Percentiles rank a stretch among this genome's conserved stretches.
These are phyloP conservation scores for Acrobasis consociella DNA, from an alignment of 2,888 invertebrate genomes.

Conservation along the genomic window DNA sequence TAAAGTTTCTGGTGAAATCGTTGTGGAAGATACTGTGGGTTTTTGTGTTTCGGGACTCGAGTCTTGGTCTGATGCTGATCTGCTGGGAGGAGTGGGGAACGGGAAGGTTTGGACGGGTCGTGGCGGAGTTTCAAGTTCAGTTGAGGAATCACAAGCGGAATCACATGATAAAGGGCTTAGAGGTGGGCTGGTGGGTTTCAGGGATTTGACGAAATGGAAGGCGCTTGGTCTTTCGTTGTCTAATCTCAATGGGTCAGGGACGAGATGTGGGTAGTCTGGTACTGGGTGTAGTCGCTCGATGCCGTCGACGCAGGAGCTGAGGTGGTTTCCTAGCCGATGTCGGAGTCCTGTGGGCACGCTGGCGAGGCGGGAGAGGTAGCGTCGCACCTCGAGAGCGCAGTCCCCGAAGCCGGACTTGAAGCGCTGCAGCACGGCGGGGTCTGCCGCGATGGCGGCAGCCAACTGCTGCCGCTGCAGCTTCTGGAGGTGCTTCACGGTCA, in stretches of 20 bases:
- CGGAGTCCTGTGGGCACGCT: conserved; percentile 83
- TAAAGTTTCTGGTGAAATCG: conserved; percentile 71
- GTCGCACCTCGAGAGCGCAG: conserved; percentile 92
- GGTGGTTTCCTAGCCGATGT: conserved; percentile 85
- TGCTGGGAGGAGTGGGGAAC: conserved; percentile 83
- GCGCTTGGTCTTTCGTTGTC: conserved; percentile 74
- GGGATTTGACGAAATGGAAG: conserved; percentile 68
- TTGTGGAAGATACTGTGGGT: conserved; percentile 79
- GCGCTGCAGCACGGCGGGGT: conserved; percentile 92
- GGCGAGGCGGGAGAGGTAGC: conserved; percentile 86
- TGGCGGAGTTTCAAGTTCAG: conserved; percentile 79
- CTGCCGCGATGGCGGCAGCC: conserved; percentile 90
- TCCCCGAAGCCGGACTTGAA: conserved; percentile 95
- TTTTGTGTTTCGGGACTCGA: conserved; percentile 78
- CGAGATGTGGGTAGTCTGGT: conserved; percentile 78
- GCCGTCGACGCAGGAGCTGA: conserved; percentile 85
- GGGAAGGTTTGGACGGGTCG: conserved; percentile 69
- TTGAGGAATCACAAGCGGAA: conserved; percentile 85
- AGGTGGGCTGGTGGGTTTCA: conserved; percentile 84
- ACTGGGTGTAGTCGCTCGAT: conserved; percentile 65
- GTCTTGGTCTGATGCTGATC: conserved; percentile 81
- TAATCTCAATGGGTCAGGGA: conserved; percentile 77
- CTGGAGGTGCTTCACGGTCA: conserved; percentile 96
- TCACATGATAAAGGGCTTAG: conserved; percentile 88
- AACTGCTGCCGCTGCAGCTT: conserved; percentile 94